These are phyloP conservation scores for Acrocephalus kingi DNA, from an alignment of 2,113 vertebrate species.

Conservation along the genomic window DNA sequence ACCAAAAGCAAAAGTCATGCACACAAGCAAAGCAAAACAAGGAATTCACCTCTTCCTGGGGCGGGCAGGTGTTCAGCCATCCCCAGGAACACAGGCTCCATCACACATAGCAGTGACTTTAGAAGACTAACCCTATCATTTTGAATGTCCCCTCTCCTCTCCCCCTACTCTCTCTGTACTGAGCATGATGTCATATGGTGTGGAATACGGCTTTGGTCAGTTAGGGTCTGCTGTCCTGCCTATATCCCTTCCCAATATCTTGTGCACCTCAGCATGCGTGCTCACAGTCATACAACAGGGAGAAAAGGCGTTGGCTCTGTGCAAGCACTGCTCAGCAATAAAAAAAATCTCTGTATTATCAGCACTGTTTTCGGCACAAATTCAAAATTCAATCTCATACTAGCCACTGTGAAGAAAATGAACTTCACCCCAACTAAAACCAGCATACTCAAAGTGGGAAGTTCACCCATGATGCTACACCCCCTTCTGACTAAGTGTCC, in stretches of 20 bases:
- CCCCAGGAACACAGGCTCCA: neutral
- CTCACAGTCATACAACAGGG: rapidly evolving
- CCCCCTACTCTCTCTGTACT: too few species aligned
- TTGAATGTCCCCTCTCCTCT: neutral
- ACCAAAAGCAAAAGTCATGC: neutral
- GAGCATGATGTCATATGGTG: neutral
- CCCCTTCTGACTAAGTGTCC: neutral
- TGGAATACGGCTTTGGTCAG: neutral
- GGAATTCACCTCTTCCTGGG: neutral
- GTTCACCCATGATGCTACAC: rapidly evolving
- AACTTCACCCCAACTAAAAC: neutral
- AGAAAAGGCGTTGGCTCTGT: neutral
- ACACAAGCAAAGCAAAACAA: neutral
- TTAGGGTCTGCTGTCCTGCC: neutral
- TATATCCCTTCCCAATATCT: neutral
- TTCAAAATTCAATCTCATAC: neutral
- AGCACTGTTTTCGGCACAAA: neutral
- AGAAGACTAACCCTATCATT: neutral
- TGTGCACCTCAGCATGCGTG: neutral
- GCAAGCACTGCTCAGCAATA: neutral
- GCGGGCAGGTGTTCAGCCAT: neutral
- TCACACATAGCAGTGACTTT: rapidly evolving
- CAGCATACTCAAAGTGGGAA: neutral
- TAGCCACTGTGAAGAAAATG: neutral
- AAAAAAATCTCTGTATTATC: neutral